A percentile compares a stretch with the other conserved stretches of the same genome.
Evolutionary conservation across 2,113 vertebrate species (phyloP).

Genomic region (Engystomops pustulosus): DNA sequence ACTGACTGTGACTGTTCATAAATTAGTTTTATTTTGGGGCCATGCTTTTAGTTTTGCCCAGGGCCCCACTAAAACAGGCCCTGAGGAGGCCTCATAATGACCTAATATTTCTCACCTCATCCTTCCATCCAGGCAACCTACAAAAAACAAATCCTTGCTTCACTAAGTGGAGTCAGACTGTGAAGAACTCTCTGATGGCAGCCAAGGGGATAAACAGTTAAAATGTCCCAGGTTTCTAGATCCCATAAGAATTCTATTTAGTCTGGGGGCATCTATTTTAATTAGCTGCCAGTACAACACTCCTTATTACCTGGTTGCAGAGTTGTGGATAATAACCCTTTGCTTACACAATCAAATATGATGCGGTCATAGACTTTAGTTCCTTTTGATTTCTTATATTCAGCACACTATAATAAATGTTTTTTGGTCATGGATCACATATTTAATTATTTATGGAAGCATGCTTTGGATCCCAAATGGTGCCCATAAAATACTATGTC

Average conservation of each 20-base stretch:
- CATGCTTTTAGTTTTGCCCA: too few species aligned
- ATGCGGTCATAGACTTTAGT: too few species aligned
- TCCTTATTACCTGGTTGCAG: neutral
- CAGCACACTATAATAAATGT: too few species aligned
- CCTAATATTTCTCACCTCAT: neutral
- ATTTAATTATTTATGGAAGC: too few species aligned
- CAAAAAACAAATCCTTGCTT: neutral
- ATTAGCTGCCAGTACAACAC: slow-evolving; percentile 17
- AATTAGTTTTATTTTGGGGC: too few species aligned
- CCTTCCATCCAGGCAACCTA: neutral
- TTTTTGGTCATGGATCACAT: too few species aligned
- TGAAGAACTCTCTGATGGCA: neutral
- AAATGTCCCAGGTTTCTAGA: slow-evolving; percentile 10
- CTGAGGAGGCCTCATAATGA: too few species aligned
- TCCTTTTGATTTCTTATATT: too few species aligned
- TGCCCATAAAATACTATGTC: too few species aligned
- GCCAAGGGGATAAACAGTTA: neutral
- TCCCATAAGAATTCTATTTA: slow-evolving; percentile 23
- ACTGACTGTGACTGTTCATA: too few species aligned
- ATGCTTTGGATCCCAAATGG: too few species aligned
- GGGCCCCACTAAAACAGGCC: too few species aligned
- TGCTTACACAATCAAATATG: neutral
- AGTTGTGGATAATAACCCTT: slow-evolving; percentile 7
- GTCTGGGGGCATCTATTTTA: slow-evolving; percentile 31
- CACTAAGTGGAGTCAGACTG: neutral